Percentiles rank a stretch among this genome's conserved stretches.
phyloP scores from a whole-genome alignment of 2,797 vertebrate species.

The Muscicapa striata region DNA sequence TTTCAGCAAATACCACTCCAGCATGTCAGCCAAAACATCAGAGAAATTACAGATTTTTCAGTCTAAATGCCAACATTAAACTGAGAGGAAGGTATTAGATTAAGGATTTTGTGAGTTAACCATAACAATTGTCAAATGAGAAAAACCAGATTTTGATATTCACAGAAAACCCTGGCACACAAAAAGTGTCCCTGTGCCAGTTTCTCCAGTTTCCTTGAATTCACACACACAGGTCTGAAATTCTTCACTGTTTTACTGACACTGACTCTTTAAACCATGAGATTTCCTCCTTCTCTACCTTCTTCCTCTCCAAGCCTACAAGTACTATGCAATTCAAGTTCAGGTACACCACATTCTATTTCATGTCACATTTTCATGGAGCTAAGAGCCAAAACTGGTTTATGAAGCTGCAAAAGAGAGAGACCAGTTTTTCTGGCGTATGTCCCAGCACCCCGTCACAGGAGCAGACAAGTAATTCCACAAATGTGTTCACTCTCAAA shows the following conservation, averaged over 20 bases:
- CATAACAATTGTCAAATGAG: background rate
- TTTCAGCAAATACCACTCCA: background rate
- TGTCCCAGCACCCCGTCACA: constrained; percentile 19
- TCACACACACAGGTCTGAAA: background rate
- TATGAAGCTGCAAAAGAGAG: background rate
- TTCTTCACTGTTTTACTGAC: background rate
- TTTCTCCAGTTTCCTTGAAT: background rate
- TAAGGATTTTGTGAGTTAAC: constrained; percentile 9
- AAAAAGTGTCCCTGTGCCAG: background rate
- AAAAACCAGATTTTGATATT: background rate
- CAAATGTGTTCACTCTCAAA: constrained; percentile 45
- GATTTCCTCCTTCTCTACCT: background rate
- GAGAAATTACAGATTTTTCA: background rate
- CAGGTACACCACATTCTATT: background rate
- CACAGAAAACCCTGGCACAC: background rate
- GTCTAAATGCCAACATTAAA: background rate
- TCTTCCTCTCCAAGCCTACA: background rate
- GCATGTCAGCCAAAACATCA: background rate
- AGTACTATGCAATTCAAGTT: background rate
- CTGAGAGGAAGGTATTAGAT: too few species aligned
- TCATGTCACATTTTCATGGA: background rate
- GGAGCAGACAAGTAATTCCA: constrained; percentile 22
- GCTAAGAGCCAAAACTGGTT: background rate
- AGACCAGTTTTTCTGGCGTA: background rate
- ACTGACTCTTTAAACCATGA: background rate